Conservation (phyloP, 2,113 vertebrate genomes). For the Delphinapterus leucas region DNA sequence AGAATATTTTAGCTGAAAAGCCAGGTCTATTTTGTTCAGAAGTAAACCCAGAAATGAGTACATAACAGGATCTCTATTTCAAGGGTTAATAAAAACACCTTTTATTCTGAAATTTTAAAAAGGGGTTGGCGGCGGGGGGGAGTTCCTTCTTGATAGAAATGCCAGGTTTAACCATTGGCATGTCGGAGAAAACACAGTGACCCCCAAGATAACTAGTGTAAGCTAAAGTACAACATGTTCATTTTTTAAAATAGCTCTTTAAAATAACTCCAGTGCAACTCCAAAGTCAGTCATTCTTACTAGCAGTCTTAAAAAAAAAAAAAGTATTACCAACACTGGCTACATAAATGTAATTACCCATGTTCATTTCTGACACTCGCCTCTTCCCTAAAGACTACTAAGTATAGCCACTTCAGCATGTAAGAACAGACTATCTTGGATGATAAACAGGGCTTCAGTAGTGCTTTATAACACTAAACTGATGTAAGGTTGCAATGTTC, state of each 20-base stretch:
- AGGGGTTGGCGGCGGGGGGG: background rate
- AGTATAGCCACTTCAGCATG: background rate
- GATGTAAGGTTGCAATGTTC: background rate
- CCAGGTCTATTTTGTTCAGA: conserved; percentile 34
- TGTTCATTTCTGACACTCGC: background rate
- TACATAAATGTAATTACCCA: background rate
- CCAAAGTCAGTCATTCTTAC: background rate
- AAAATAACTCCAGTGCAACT: background rate
- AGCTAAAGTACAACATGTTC: background rate
- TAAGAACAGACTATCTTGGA: background rate
- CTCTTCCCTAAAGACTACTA: conserved; percentile 24
- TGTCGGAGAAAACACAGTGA: conserved; percentile 38
- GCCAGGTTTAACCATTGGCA: background rate
- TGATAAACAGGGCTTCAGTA: background rate
- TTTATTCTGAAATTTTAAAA: conserved; percentile 13
- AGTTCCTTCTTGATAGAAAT: conserved; percentile 50
- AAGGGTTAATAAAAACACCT: conserved; percentile 48
- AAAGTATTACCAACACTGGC: background rate
- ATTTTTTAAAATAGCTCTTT: conserved; percentile 2
- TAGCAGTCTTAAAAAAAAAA: background rate
- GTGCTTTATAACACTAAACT: background rate
- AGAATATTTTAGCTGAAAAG: background rate
- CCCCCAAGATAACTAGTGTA: background rate
- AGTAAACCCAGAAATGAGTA: conserved; percentile 9
- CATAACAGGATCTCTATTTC: conserved; percentile 47